Conservation (phyloP, 2,888 invertebrate species). For the Polymixis lichenea region DNA sequence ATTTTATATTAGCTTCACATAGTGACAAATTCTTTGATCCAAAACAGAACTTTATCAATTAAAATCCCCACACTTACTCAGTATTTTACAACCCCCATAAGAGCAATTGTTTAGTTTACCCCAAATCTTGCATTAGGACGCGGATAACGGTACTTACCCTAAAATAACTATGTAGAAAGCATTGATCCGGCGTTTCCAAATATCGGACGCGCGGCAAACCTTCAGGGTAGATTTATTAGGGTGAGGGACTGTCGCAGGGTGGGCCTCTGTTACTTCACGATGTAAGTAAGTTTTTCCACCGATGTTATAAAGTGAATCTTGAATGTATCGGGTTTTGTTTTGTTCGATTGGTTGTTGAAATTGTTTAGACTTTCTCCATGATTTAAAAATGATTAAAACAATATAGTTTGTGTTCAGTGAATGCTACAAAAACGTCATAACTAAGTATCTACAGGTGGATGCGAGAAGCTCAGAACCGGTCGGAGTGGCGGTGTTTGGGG, state of each 20-base stretch:
- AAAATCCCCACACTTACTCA: slow-evolving; percentile 24
- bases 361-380: slow-evolving; percentile 12
- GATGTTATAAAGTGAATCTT: slow-evolving; percentile 56
- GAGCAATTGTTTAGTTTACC: slow-evolving; percentile 64
- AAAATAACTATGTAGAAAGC: slow-evolving; percentile 72
- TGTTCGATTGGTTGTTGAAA: background rate
- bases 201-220: slow-evolving; percentile 76
- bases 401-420: background rate
- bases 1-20: background rate
- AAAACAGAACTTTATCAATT: slow-evolving; percentile 35
- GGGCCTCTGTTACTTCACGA: slow-evolving; percentile 53
- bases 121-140: slow-evolving; percentile 64
- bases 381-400: background rate
- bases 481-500: no score
- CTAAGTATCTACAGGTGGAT: no score
- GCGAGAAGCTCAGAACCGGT: no score
- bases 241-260: slow-evolving; percentile 70
- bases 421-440: background rate
- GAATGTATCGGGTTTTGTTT: slow-evolving; percentile 47
- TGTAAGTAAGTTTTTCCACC: slow-evolving; percentile 64
- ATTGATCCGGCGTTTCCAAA: slow-evolving; percentile 76
- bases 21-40: background rate
- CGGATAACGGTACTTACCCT: slow-evolving; percentile 65
- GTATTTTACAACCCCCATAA: slow-evolving; percentile 33
- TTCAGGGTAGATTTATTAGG: slow-evolving; percentile 79